These are phyloP conservation scores for Paracanthobrama guichenoti DNA, from an alignment of 2,113 vertebrate genomes.

Conservation along the genomic window DNA sequence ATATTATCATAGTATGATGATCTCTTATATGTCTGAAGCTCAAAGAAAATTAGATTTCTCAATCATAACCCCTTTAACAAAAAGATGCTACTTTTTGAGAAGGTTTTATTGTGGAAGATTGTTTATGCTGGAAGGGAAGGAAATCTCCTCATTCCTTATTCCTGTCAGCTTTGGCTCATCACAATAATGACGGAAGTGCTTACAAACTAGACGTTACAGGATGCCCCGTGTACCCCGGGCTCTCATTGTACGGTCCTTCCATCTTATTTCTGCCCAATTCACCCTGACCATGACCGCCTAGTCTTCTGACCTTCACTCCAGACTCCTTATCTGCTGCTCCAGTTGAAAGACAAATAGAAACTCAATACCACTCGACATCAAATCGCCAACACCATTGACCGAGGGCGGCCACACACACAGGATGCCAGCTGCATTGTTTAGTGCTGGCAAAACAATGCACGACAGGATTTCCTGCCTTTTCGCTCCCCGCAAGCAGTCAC, in stretches of 20 bases:
- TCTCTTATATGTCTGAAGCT: too few relatives aligned
- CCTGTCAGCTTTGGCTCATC: not conserved
- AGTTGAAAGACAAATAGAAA: constrained; percentile 34
- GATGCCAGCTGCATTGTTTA: constrained; percentile 72
- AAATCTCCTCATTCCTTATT: not conserved
- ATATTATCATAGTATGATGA: too few relatives aligned
- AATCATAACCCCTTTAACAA: too few relatives aligned
- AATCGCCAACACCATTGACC: constrained; percentile 44
- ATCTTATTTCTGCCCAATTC: not conserved
- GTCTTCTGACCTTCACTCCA: constrained; percentile 19
- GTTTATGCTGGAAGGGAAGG: not conserved
- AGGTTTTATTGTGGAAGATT: not conserved
- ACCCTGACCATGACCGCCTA: not conserved
- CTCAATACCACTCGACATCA: constrained; percentile 42
- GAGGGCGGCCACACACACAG: constrained; percentile 57
- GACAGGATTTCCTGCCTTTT: constrained; percentile 76
- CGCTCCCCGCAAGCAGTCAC: constrained; percentile 32
- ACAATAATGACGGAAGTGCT: constrained; percentile 7
- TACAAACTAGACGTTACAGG: not conserved
- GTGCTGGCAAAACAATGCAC: constrained; percentile 66
- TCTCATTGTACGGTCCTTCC: not conserved
- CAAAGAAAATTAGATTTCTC: too few relatives aligned
- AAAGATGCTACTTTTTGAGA: not conserved
- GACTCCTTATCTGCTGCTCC: constrained; percentile 41
- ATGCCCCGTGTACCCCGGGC: not conserved